Evolutionary conservation across 2,113 vertebrate species (phyloP), one percentile per base, ranked within the genome.

Genomic region (Oryzias javanicus): DNA sequence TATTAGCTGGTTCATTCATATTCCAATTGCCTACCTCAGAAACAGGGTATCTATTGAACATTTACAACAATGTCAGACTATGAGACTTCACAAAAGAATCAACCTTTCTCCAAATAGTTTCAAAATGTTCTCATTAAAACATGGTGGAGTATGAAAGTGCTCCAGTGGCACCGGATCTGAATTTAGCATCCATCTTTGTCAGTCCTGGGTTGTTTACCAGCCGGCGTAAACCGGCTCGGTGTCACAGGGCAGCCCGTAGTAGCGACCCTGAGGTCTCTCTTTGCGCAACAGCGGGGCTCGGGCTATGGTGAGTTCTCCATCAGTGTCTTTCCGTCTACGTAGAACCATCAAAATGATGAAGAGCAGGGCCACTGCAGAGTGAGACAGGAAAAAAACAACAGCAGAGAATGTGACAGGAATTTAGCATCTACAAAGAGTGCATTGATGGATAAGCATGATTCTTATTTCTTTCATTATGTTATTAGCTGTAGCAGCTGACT

Each of bases 201-300:
- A 71, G 49, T 49, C 55, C 52, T 63, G 41, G 55, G 41, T 6
- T 70, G 46, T n/a, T 92, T 91, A 95, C 94, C 94, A 95, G 49
- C 94, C 94, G 0, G 94, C 92, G 8, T 96, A 96, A 14, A 95
- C 89, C 0, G 94, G 94, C 55, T 94, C 93, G 4, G 87, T 89
- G 35, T 94, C 92, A 51, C 92, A 91, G 0, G 71, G 90, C 5
- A 92, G 82, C 17, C 92, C 93, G 0, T 95, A 94, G 0, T 76
- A 88, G 22, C 67, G 54, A 3, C 79, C 82, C 13, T 46, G 80
- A 14, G 82, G 84, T 0, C 80, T 72, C n/a, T 89, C 91, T 67
- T 81, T 77, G 4, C 71, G 60, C n/a, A 95, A 65, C 49, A 96
- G 17, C 0, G 92, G 92, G 0, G 91, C 61, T 48, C 89, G 86